Percentiles rank a stretch among this genome's conserved stretches.
Conservation (phyloP, 2,113 vertebrate genomes). For the Mellivora capensis region DNA sequence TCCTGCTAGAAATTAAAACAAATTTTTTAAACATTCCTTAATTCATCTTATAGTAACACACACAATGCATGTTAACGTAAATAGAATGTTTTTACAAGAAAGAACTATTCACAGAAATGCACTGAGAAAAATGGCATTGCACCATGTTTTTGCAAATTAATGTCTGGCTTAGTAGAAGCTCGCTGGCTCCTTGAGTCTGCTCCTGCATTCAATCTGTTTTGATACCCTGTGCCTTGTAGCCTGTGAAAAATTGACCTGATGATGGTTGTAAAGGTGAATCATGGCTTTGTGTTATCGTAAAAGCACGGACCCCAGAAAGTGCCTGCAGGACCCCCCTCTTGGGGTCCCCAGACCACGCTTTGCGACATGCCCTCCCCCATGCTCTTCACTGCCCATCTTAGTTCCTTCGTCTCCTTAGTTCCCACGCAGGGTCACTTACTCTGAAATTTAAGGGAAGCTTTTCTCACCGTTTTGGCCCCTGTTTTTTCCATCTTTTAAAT, state of each 20-base stretch:
- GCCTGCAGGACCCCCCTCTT: not conserved
- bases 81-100: not conserved
- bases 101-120: not conserved
- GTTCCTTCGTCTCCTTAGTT: not conserved
- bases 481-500: not conserved
- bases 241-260: not conserved
- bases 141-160: not conserved
- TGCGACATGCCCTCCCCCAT: fast-evolving
- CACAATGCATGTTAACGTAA: not conserved
- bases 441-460: not conserved
- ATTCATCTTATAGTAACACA: not conserved
- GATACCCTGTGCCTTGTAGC: not conserved
- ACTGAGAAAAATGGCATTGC: not conserved
- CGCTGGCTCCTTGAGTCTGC: not conserved
- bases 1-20: not conserved
- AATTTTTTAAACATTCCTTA: not conserved
- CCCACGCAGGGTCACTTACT: not conserved
- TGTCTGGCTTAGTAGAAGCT: too few species aligned
- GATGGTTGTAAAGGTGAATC: not conserved
- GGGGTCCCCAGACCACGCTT: not conserved
- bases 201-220: not conserved
- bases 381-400: not conserved
- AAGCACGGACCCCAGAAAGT: not conserved
- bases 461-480: not conserved
- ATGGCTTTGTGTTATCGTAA: not conserved